Base-by-base conservation (phyloP, 1,140 invertebrate species). In the Bombus pyrosoma region DNA sequence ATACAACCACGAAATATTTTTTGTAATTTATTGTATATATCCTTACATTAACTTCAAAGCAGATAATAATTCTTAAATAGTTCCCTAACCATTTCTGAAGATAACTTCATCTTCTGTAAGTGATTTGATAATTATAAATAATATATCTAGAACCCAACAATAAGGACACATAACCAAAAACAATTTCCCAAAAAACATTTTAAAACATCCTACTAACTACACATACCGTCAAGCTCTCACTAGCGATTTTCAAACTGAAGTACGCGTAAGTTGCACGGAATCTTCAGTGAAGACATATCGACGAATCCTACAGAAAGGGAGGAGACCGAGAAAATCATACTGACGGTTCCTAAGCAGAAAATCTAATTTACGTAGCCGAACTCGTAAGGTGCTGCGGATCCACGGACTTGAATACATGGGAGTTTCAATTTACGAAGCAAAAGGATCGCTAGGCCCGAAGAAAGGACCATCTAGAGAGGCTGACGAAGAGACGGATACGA, bases 301-400 rank as follows among this genome's bases (percentile, higher is more conserved):
- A 15, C 9, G 12, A 66, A 10, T 6, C 6, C 32, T 18, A 25
- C 3, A 9, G n/a, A 28, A 15, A 62, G 9, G 9, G n/a, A 25
- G 41, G 57, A 15, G 41, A 37, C 12, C 12, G 72, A 57, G 83
- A 81, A 82, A 82, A 85, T 89, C 88, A 89, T 91, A 89, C 92
- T 92, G 90, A 89, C 87, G 76, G 71, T 88, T 86, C 89, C 90
- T 92, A 92, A 94, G 92, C 92, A 92, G 93, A 93, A 94, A 94
- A 94, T 95, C 92, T 94, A 94, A 95, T 95, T 94, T 95, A 91
- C 93, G 91, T 93, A 92, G 93, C 94, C 92, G 93, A 92, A 91
- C 32, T 92, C 91, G 86, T 93, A 93, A 94, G 93, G 90, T 93
- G 92, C 91, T 93, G 89, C 90, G 92, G 91, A 93, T 93, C 91